Percentiles rank a stretch among this genome's conserved stretches.
Evolutionary conservation across 2,113 vertebrate species (phyloP).

Genomic region (Leptodactylus fuscus): DNA sequence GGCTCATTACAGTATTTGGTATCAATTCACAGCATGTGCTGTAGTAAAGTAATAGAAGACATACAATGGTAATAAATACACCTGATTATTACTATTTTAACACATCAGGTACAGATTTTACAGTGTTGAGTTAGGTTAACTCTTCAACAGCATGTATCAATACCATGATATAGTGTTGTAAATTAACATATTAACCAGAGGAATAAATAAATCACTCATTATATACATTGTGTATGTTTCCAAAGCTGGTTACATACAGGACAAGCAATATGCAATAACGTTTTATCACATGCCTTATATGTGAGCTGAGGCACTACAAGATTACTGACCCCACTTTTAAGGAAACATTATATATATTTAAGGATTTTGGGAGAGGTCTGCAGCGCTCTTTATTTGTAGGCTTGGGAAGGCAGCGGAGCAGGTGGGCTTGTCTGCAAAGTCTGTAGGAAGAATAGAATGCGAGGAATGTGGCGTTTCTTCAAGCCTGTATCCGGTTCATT

Average conservation of each 20-base stretch:
- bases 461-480: constrained; percentile 59
- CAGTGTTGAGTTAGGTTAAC: neutral
- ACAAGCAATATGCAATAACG: neutral
- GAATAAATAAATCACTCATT: neutral
- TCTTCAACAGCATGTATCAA: neutral
- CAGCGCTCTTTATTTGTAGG: neutral
- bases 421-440: constrained; percentile 53
- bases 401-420: constrained; percentile 55
- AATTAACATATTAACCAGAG: neutral
- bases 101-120: neutral
- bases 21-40: neutral
- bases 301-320: neutral
- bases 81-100: neutral
- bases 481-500: constrained; percentile 60
- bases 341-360: neutral
- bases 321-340: neutral
- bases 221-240: neutral
- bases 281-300: neutral
- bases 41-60: neutral
- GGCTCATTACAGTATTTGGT: neutral
- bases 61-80: neutral
- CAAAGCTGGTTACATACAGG: neutral
- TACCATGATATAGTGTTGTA: neutral
- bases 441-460: constrained; percentile 60
- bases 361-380: constrained; percentile 18